Conservation (phyloP, 2,797 vertebrate species). For the Falco naumanni region DNA sequence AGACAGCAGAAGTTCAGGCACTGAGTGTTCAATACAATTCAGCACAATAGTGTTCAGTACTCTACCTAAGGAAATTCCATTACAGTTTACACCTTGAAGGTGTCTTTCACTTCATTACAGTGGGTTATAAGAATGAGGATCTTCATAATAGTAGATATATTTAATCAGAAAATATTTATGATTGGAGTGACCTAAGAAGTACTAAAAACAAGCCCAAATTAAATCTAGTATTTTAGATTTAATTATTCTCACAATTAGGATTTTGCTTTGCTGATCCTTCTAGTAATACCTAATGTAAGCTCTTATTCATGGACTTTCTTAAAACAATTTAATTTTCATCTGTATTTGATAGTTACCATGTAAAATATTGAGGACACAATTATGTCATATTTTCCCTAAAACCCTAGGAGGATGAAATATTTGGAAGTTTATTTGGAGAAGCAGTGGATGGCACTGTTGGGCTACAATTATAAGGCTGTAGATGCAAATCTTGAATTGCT, state of each 20-base stretch:
- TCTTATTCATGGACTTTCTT: neutral
- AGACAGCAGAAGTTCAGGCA: neutral
- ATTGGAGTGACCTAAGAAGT: neutral
- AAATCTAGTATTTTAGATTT: neutral
- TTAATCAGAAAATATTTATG: neutral
- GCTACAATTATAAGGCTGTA: constrained; percentile 20
- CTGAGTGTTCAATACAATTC: neutral
- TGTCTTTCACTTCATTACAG: neutral
- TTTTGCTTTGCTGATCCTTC: neutral
- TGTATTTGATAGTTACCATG: neutral
- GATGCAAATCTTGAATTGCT: neutral
- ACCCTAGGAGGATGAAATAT: neutral
- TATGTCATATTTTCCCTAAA: neutral
- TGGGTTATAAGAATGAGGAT: neutral
- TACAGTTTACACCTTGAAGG: neutral
- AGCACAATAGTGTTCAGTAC: neutral
- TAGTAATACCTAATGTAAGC: neutral
- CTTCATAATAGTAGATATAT: neutral
- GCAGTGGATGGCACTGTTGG: constrained; percentile 74
- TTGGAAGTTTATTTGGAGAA: constrained; percentile 55
- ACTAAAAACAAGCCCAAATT: neutral
- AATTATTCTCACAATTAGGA: neutral
- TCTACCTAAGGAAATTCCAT: neutral
- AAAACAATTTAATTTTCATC: neutral
- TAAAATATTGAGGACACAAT: neutral